These are phyloP conservation scores for Terebella lapidaria DNA, from an alignment of 2,888 invertebrate species.

Conservation along the genomic window DNA sequence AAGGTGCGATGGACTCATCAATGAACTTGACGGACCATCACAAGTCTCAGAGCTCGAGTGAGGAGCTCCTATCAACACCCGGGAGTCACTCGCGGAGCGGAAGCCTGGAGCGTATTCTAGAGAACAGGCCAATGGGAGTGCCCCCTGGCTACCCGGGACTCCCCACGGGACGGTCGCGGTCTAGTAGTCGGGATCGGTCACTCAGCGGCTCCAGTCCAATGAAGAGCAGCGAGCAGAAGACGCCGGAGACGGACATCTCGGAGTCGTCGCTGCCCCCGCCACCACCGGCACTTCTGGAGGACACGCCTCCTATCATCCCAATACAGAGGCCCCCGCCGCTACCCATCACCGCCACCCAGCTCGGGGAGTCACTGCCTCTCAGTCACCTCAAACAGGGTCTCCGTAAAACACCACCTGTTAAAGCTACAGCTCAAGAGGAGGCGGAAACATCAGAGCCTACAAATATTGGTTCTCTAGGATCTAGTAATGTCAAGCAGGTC, in stretches of 20 bases:
- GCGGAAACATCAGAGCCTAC: conserved; percentile 24
- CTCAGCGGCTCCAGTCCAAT: conserved; percentile 16
- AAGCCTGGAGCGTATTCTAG: conserved; percentile 25
- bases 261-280: conserved; percentile 21
- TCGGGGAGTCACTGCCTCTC: conserved; percentile 7
- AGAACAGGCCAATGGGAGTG: conserved; percentile 9
- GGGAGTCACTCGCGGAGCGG: conserved; percentile 25
- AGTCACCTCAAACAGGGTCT: conserved; percentile 17
- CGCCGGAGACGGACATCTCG: conserved; percentile 21
- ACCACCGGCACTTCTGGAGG: conserved; percentile 17
- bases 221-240: conserved; percentile 20
- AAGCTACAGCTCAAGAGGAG: conserved; percentile 19
- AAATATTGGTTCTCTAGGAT: conserved; percentile 82
- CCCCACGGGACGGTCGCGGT: conserved; percentile 15
- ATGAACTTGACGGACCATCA: conserved; percentile 13
- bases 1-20: not conserved
- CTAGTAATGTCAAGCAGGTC: conserved; percentile 89
- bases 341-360: conserved; percentile 2
- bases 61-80: conserved; percentile 24
- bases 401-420: conserved; percentile 18
- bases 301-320: conserved; percentile 3
- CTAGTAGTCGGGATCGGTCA: conserved; percentile 18
- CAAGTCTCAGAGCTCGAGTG: conserved; percentile 24
- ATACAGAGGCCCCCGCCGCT: conserved; percentile 6
- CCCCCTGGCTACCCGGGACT: not conserved